Evolutionary conservation across 1,140 invertebrate species (phyloP).

Genomic region (Pogonognathellus flavescens): DNA sequence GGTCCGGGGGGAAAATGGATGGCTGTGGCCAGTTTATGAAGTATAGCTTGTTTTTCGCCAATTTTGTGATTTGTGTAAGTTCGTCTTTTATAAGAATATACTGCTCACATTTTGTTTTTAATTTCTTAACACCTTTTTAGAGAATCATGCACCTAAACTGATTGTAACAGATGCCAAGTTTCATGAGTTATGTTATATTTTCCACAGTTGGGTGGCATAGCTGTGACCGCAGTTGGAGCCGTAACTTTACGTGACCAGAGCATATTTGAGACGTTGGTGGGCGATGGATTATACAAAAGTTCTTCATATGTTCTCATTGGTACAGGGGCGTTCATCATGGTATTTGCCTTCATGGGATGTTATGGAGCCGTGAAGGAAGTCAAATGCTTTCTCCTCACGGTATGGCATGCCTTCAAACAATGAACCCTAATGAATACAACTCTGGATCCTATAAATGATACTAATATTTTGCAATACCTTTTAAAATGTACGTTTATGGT

Average conservation of each 20-base stretch:
- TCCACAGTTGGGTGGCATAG: conserved; percentile 81
- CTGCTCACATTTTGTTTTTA: neutral
- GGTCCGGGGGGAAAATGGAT: conserved; percentile 52
- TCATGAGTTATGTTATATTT: too few species aligned
- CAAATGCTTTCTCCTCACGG: conserved; percentile 88
- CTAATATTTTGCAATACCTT: neutral
- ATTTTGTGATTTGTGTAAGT: conserved; percentile 71
- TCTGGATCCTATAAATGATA: too few species aligned
- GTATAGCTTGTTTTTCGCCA: conserved; percentile 70
- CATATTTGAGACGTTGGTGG: conserved; percentile 84
- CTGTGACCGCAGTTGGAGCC: conserved; percentile 81
- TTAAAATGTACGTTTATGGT: neutral
- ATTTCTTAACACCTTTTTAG: neutral
- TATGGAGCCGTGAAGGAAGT: conserved; percentile 88
- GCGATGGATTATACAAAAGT: conserved; percentile 85
- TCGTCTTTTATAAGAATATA: neutral
- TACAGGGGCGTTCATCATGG: conserved; percentile 81
- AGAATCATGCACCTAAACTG: neutral
- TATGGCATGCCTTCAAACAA: conserved; percentile 68
- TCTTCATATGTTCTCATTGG: conserved; percentile 85
- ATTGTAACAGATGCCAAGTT: neutral
- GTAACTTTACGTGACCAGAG: conserved; percentile 87
- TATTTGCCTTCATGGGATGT: conserved; percentile 88
- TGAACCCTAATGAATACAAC: too few species aligned
- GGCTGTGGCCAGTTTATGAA: conserved; percentile 71